These are phyloP conservation scores for Anoncus sp. DNA, from an alignment of 2,888 invertebrate species.

Conservation along the genomic window DNA sequence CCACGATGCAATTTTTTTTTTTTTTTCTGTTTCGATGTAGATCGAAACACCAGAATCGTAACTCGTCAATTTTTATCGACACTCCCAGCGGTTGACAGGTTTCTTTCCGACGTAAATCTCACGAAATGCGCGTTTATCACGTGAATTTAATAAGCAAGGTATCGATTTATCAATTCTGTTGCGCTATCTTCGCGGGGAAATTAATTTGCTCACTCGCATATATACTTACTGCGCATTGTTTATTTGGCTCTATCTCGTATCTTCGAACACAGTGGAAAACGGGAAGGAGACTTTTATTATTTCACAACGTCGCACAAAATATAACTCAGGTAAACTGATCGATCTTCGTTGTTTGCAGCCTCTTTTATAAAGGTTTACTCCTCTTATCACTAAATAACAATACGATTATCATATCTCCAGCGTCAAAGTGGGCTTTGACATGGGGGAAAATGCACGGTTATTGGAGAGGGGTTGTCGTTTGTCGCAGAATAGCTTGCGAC, in stretches of 20 bases:
- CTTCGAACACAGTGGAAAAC: constrained; percentile 16
- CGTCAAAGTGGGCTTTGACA: constrained; percentile 51
- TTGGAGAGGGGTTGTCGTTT: too few relatives aligned
- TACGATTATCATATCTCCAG: constrained; percentile 68
- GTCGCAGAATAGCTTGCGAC: constrained; percentile 13
- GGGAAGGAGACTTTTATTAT: constrained; percentile 3
- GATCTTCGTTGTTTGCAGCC: constrained; percentile 35
- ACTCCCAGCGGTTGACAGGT: not conserved
- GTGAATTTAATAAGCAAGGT: too few relatives aligned
- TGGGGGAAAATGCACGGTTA: constrained; percentile 17
- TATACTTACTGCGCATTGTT: constrained; percentile 59
- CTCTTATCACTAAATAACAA: constrained; percentile 69
- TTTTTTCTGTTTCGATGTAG: too few relatives aligned
- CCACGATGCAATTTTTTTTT: too few relatives aligned
- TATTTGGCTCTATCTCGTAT: constrained; percentile 27
- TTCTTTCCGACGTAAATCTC: too few relatives aligned
- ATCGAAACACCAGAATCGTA: too few relatives aligned
- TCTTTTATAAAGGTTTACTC: constrained; percentile 70
- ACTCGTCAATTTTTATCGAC: too few relatives aligned
- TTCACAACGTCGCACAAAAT: constrained; percentile 27
- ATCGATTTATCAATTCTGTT: too few relatives aligned
- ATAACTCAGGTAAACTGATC: constrained; percentile 49
- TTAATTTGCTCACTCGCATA: not conserved
- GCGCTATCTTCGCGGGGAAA: not conserved
- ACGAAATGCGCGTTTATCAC: too few relatives aligned